A percentile compares a stretch with the other conserved stretches of the same genome.
Conservation (phyloP, 92 coral and sea anemone genomes). For the Phenganax subtilis region DNA sequence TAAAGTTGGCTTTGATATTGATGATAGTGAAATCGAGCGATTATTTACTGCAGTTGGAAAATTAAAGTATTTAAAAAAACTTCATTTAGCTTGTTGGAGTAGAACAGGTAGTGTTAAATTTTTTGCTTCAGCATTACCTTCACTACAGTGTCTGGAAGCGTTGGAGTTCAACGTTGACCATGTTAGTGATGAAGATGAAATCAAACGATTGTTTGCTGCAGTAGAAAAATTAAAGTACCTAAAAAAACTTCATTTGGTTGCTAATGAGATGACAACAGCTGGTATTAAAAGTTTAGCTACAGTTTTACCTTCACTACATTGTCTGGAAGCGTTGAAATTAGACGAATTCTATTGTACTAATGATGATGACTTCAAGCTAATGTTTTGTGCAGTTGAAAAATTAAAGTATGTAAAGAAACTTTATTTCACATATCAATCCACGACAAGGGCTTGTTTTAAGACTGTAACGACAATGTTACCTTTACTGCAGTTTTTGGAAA, state of each 20-base stretch:
- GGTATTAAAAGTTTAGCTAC: constrained; percentile 8
- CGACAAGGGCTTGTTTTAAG: neutral
- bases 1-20: neutral
- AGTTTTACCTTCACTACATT: neutral
- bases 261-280: no score
- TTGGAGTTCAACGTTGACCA: neutral
- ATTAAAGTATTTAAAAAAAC: no score
- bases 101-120: no score
- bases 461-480: neutral
- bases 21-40: neutral
- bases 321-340: neutral
- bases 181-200: neutral
- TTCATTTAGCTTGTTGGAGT: no score
- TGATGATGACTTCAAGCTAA: neutral
- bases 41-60: no score
- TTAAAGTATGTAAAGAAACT: neutral
- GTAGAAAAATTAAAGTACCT: neutral
- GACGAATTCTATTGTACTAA: neutral
- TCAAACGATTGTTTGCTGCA: neutral
- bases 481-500: constrained; percentile 5
- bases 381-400: constrained; percentile 8
- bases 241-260: neutral
- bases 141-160: constrained; percentile 13
- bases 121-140: no score
- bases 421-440: neutral